Base-by-base conservation (phyloP, 2,888 invertebrate species). In the Hydrotaea cyrtoneurina region DNA sequence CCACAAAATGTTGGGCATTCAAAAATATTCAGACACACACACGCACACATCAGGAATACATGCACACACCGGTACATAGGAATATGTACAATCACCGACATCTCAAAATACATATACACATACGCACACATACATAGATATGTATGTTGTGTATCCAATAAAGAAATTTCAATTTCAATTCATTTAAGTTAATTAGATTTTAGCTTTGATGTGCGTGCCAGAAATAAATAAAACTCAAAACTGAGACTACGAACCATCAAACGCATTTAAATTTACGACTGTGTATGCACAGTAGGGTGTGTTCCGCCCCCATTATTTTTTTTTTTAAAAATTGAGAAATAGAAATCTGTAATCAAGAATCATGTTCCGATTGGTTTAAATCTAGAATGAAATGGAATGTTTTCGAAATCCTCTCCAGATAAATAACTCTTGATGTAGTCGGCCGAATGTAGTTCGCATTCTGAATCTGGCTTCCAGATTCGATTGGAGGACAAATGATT, bases 151-250 rank as follows among this genome's bases (percentile, higher is more conserved):
- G 19, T 15, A 50, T 1, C 15, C 62, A 23, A 39, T 43, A 72
- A 64, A 76, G 39, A 62, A 75, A 59, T 71, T 75, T 75, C 85
- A 87, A 87, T 86, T 90, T 89, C 90, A 90, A 89, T 90, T 89
- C 90, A 90, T 90, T 90, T 88, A 88, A 90, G 89, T 90, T 90
- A 89, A 89, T 90, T 89, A 89, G 88, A 90, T 89, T 89, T 90
- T 86, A 88, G 57, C 53, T 74, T 59, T 74, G 19, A 46, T 74
- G 69, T 31, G 77, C 81, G 73, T 82, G 74, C 57, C 53, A 62
- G 26, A 82, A 78, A 74, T 82, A 11, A 31, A 57, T 77, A 77
- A 66, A 77, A 46, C 50, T 73, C 39, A 7, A 64, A 69, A n/a
- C 11, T 71, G 17, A 50, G 21, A 71, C 23, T 71, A 50, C 23